These are phyloP conservation scores for Cataglyphis cursor DNA, from an alignment of 2,888 invertebrate genomes.

Conservation along the genomic window DNA sequence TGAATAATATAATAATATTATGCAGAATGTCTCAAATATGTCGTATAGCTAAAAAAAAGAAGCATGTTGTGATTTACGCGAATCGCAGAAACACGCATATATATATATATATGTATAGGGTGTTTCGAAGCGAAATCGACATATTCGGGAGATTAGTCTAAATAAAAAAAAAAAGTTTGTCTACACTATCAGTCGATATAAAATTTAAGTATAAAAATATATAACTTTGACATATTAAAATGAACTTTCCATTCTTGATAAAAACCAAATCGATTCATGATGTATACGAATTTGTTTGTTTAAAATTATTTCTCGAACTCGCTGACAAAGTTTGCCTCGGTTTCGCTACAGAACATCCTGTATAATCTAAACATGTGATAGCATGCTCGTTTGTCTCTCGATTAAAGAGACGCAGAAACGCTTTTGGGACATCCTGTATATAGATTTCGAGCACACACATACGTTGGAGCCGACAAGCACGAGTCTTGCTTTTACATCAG, in stretches of 20 bases:
- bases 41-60: constrained; percentile 46
- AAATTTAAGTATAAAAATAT: background rate
- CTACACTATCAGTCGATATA: background rate
- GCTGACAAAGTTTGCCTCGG: background rate
- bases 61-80: constrained; percentile 41
- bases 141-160: background rate
- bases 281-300: background rate
- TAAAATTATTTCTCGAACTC: background rate
- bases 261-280: background rate
- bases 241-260: background rate
- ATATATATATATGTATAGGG: background rate
- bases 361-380: constrained; percentile 36
- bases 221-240: background rate
- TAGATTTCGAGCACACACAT: constrained; percentile 72
- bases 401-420: constrained; percentile 34
- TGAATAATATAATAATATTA: constrained; percentile 27
- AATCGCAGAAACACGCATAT: constrained; percentile 39
- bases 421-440: constrained; percentile 63
- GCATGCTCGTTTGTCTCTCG: constrained; percentile 27
- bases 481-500: constrained; percentile 28
- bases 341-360: background rate
- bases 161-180: background rate
- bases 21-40: constrained; percentile 62
- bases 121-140: background rate
- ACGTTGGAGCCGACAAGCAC: constrained; percentile 31